Evolutionary conservation across 2,888 invertebrate genomes (phyloP).

Genomic region (Ditylenchus weischeri): DNA sequence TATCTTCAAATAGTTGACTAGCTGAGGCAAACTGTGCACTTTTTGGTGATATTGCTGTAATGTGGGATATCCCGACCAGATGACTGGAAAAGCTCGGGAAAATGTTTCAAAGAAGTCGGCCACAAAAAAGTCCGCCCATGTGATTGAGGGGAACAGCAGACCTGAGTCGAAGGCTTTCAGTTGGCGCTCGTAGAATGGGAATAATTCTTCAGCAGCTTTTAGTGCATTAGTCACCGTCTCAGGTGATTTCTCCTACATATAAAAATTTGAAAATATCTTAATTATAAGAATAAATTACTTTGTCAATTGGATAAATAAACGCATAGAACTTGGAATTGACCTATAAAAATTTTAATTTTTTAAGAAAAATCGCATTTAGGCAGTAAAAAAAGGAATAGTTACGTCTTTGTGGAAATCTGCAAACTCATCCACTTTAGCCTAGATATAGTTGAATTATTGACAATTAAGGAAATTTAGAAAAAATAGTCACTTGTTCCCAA

Average conservation of each 20-base stretch:
- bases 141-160: background rate
- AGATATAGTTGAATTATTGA: too few relatives aligned
- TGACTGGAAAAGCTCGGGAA: background rate
- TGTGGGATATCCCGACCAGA: slow-evolving; percentile 1
- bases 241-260: background rate
- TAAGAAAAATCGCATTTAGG: too few relatives aligned
- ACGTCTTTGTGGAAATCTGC: slow-evolving; percentile 7
- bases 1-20: background rate
- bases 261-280: background rate
- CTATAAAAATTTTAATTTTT: too few relatives aligned
- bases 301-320: background rate
- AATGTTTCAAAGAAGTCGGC: slow-evolving; percentile 8
- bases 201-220: slow-evolving; percentile 4
- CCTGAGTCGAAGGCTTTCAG: background rate
- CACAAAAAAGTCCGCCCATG: slow-evolving; percentile 6
- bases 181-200: slow-evolving; percentile 7
- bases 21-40: slow-evolving; percentile 3
- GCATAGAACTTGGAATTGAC: background rate
- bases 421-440: slow-evolving; percentile 2
- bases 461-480: too few relatives aligned
- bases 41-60: background rate
- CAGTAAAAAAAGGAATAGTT: too few relatives aligned
- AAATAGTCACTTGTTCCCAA: background rate
- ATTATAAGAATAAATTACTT: slow-evolving; percentile 1
- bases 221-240: background rate